A percentile compares a stretch with the other conserved stretches of the same genome.
Evolutionary conservation across 2,113 vertebrate genomes (phyloP).

Genomic region (Jacana jacana): DNA sequence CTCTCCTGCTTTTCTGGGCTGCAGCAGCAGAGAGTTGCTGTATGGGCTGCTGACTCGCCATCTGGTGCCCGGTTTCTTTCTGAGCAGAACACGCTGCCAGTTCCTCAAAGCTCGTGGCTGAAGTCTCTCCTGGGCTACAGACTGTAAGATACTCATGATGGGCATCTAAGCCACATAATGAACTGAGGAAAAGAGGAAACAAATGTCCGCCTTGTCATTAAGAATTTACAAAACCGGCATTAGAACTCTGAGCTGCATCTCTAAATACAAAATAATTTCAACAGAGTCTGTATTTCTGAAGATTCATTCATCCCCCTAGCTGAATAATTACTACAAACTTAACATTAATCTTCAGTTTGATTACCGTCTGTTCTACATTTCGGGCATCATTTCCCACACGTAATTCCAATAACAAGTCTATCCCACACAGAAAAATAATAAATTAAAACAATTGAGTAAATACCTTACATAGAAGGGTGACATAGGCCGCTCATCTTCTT

Average conservation of each 20-base stretch:
- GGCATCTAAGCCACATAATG: background rate
- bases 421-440: background rate
- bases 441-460: constrained; percentile 26
- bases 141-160: background rate
- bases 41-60: background rate
- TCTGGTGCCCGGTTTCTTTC: constrained; percentile 5
- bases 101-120: background rate
- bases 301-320: background rate
- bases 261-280: background rate
- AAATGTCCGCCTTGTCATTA: background rate
- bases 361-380: background rate
- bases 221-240: background rate
- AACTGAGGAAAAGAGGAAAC: background rate
- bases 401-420: background rate
- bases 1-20: background rate
- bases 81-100: background rate
- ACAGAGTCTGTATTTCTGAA: background rate
- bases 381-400: background rate
- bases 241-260: background rate
- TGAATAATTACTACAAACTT: background rate
- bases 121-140: background rate
- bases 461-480: constrained; percentile 95
- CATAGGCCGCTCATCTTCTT: constrained; percentile 88
- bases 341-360: background rate
- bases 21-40: background rate